Evolutionary conservation across 2,888 invertebrate genomes (phyloP), one percentile per base, ranked within the genome.

Genomic region (Muscina levida): DNA sequence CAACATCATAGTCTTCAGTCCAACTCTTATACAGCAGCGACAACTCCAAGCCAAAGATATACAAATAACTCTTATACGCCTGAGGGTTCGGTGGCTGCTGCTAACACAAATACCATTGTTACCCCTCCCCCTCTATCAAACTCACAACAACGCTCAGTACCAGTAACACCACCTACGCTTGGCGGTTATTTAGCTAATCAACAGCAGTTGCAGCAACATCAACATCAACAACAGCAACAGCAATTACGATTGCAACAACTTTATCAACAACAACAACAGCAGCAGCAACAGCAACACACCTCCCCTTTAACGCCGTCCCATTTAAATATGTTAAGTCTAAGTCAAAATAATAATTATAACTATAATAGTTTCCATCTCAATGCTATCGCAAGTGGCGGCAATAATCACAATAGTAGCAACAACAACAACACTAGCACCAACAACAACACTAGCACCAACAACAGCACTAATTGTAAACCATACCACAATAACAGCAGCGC

Each of bases 221-320:
- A 79, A 17, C 79, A 76, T 15, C 78, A 75, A 44, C 66, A 75
- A 72, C 79, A 79, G 22, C 79, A 76, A 19, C 78, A 59, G 8
- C 68, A 73, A 42, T 42, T 62, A 42, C 39, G 62, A 22, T 42
- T 42, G 39, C 37, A 53, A 24, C 46, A 68, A 70, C 31, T n/a
- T 46, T 53, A 70, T 46, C 71, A 72, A n/a, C 72, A 72, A 51
- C 84, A 85, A 71, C 86, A 84, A 68, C 84, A 84, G 46, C 84
- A 83, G 62, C 68, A 82, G 67, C 75, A 77, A 39, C 70, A 75
- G 24, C 82, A 79, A 44, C 81, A 31, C 3, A 31, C 79, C 11
- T 70, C 75, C 66, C 78, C 77, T 79, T 82, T 56, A 75, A 24
- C 57, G 70, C 44, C 67, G 53, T 37, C 70, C 13, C 79, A 81